Evolutionary conservation across 2,113 vertebrate genomes (phyloP), one percentile per base, ranked within the genome.

Genomic region (Forbesichthys papilliferus): DNA sequence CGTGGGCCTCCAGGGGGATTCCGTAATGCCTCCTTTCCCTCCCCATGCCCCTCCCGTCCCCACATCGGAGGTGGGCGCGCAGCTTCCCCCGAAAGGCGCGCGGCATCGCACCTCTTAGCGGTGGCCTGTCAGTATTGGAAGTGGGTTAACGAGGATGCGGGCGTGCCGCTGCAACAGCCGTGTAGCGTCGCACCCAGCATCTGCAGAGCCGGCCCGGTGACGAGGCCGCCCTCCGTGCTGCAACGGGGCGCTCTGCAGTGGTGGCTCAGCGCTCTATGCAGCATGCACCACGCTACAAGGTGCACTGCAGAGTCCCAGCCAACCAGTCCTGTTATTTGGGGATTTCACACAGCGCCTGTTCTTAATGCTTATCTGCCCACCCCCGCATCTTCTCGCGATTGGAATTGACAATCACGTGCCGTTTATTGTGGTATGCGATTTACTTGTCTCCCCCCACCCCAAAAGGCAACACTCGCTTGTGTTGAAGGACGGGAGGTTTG

Each of bases 281-380:
- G 79, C 84, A 80, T 84, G 82, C 89, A 84, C 74, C 85, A 81
- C 84, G 74, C 82, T 79, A 82, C 77, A 67, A 87, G 86, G 86
- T 90, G 91, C 90, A 91, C 87, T 90, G 89, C 92, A 92, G 91
- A 83, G 89, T 87, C 82, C 77, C 87, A 66, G 88, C 73, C 58
- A 83, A 67, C 14, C 77, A 80, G 80, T 81, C 81, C 79, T 88
- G 84, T 89, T 90, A 86, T 86, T 82, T 75, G 79, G 87, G 80
- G 87, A 84, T 84, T 89, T 91, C 85, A 86, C 86, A 80, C 79
- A 0, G 36, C 36, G 75, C 66, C 77, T 83, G 83, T 89, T 89
- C 77, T 83, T 83, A 87, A 78, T 86, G 80, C 77, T 88, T 83
- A 89, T 87, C 80, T 78, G 14, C 53, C 20, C 68, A 56, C 74